Conservation (phyloP, 2,888 invertebrate species). For the Mimas tiliae region DNA sequence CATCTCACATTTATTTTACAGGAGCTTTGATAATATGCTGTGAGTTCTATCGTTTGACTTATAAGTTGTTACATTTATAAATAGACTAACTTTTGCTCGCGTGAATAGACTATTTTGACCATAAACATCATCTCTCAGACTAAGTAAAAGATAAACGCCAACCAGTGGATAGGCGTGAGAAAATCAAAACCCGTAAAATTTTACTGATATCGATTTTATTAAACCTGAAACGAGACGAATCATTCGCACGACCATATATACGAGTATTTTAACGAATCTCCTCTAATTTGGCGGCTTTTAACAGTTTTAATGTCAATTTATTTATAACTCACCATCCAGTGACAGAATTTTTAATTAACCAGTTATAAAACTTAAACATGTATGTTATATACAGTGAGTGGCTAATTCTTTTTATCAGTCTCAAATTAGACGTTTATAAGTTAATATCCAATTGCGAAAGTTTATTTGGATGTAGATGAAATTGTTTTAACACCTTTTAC, state of each 20-base stretch:
- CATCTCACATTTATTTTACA: slow-evolving; percentile 21
- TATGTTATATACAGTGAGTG: background rate
- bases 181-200: slow-evolving; percentile 20
- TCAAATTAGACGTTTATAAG: slow-evolving; percentile 11
- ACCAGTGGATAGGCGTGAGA: slow-evolving; percentile 19
- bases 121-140: background rate
- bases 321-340: slow-evolving; percentile 33
- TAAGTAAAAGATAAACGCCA: background rate
- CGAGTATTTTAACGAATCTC: slow-evolving; percentile 37
- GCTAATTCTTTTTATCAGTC: slow-evolving; percentile 4
- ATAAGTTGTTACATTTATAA: too few relatives aligned
- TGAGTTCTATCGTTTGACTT: background rate
- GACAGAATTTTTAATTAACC: slow-evolving; percentile 31
- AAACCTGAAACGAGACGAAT: slow-evolving; percentile 26
- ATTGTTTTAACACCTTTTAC: slow-evolving; percentile 4
- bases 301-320: slow-evolving; percentile 29
- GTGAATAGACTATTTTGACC: background rate
- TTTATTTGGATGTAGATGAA: slow-evolving; percentile 1
- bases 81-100: too few relatives aligned
- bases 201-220: slow-evolving; percentile 28
- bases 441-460: slow-evolving; percentile 1
- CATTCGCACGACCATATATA: slow-evolving; percentile 37
- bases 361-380: slow-evolving; percentile 24
- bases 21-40: background rate
- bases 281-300: slow-evolving; percentile 41